Evolutionary conservation across 2,113 vertebrate genomes (phyloP), one percentile per base, ranked within the genome.

Genomic region (Desmodus rotundus): DNA sequence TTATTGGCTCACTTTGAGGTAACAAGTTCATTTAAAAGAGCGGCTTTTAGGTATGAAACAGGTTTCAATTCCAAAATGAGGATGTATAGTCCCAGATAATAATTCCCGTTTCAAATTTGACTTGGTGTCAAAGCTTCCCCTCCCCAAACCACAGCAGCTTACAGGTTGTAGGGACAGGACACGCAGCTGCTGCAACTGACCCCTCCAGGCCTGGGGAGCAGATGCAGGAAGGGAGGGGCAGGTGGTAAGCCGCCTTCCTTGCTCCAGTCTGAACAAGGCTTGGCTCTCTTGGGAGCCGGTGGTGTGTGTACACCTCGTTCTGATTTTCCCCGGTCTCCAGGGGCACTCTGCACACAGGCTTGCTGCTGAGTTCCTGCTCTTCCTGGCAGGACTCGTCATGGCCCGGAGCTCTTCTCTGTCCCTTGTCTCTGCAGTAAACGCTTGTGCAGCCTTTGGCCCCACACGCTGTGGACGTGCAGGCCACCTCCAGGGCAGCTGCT

Each of bases 101-200:
- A 94, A 61, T 70, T 36, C n/a, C 58, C 36, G 74, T 38, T 90
- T 84, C 56, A 72, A n/a, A 63, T 96, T 61, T 76, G 56, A 41
- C 74, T 84, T 41, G 0, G 2, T 33, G 52, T 73, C 74, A 31
- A 43, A 43, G 47, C 33, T 78, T 52, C 1, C 26, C 45, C 22
- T 84, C 50, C 26, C 12, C 5, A 2, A 54, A 26, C 33, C 12
- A 13, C 24, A 65, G 16, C 14, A 38, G 91, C 33, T 54, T 84
- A 12, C 24, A 36, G 77, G 45, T 19, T 8, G 33, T 10, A 3
- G 54, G 61, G 20, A 72, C 54, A 52, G 19, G 70, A 0, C 8
- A 15, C 10, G 16, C 6, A 70, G 26, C 67, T 91, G 45, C 31
- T 76, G 11, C 15, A 6, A 56, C 14, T 15, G 76, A 81, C 63